Evolutionary conservation across 2,113 vertebrate species (phyloP), one percentile per base, ranked within the genome.

Genomic region (Atherinomorus stipes): DNA sequence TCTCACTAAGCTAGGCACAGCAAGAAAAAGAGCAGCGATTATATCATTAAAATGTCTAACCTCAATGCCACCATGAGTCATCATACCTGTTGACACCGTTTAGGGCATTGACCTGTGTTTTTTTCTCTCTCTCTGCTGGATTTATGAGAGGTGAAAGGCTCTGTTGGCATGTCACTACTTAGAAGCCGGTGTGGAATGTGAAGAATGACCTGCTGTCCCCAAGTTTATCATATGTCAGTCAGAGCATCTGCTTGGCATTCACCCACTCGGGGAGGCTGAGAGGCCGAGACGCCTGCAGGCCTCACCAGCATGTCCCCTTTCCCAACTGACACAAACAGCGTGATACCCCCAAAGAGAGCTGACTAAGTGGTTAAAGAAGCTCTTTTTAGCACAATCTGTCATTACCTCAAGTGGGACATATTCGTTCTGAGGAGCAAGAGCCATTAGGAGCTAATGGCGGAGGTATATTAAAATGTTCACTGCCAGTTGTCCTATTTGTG

Each of bases 341-440:
- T 38, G 86, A 88, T 85, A 86, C 74, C 79, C 89, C 88, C 90
- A 83, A 76, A 85, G 88, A 85, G 87, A 85, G 84, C 23, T 44
- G 64, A 44, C 56, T 72, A 50, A 78, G 80, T 62, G 78, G 76
- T 64, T 62, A 50, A 81, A 83, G 88, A 38, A 67, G 62, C 89
- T 80, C 54, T 73, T 93, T 93, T 92, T 90, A 91, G 88, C 65
- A 37, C 81, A 62, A 56, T 85, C 87, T 88, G 78, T 93, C 87
- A 75, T 80, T 58, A 81, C 81, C 78, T 85, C 75, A 57, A 85
- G 78, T 81, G 72, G 85, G 74, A 42, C 44, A 15, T 70, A 81
- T 84, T 86, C 23, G 54, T 77, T 83, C 83, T 83, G 76, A 71
- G 74, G n/a, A 67, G 66, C 25, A n/a, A 78, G 80, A 49, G 13